Base-by-base conservation (phyloP, 2,888 invertebrate species). In the Mesorhabditis spiculigera region DNA sequence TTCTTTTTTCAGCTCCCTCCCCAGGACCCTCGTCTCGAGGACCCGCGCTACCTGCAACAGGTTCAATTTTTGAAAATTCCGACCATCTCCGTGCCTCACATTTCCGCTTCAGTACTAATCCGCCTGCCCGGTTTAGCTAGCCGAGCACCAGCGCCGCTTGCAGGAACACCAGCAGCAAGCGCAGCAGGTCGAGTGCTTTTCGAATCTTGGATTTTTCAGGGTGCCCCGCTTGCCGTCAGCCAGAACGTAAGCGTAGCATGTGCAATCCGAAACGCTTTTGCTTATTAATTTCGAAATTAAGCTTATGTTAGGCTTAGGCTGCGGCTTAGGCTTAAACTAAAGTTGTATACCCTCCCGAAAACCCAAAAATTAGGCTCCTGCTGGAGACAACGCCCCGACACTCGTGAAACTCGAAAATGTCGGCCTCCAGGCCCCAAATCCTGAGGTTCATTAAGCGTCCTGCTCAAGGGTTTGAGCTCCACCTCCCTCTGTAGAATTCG, bases 121-220 rank as follows among this genome's bases (percentile, higher is more conserved):
- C n/a, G n/a, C 58, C 8, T 50, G 10, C n/a, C n/a, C n/a, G 58
- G 10, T 50, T 50, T n/a, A 50, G 58, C 3, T 50, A 50, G 58
- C 58, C n/a, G 58, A 50, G 13, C 63, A 8, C 41, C 13, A 63
- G 10, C 63, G 13, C 63, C 63, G 63, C 63, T n/a, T 63, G 63
- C 63, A 63, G 41, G 13, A 63, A 28, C 63, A 8, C 16, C 63
- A 63, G 41, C 63, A 63, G 63, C 13, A 28, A 63, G 13, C 10
- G 41, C 63, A 63, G 41, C 63, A 63, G 63, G 13, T 16, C 8
- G n/a, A 28, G 6, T 16, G 6, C 8, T 8, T 10, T 10, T 13
- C 8, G 8, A 50, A 50, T 13, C 58, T 13, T 13, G 58, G n/a
- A 1, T 13, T 13, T 50, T 50, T 50, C 58, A 13, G n/a, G 58